These are phyloP conservation scores for Fulica atra DNA, from an alignment of 2,113 vertebrate genomes.

Conservation along the genomic window DNA sequence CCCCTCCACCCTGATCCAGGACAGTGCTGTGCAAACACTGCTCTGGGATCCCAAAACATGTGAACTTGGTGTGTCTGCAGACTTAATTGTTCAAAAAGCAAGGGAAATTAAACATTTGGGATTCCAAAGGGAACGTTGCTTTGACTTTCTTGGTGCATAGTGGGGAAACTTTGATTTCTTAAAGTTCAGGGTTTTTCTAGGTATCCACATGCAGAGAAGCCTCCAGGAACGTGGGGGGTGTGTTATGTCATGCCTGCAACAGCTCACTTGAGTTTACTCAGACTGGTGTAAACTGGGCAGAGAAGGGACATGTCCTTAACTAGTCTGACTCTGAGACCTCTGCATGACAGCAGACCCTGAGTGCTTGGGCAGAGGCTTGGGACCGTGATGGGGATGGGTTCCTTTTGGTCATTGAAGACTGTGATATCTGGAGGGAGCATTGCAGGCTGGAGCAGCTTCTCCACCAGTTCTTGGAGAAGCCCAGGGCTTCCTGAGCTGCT, in stretches of 20 bases:
- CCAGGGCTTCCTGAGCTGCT: neutral
- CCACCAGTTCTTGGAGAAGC: neutral
- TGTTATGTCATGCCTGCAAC: neutral
- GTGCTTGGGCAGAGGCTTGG: neutral
- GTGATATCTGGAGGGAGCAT: neutral
- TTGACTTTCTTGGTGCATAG: accelerated
- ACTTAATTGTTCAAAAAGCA: neutral
- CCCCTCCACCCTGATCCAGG: neutral
- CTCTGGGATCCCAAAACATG: accelerated
- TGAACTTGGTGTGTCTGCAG: neutral
- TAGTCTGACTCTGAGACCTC: neutral
- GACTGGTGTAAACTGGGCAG: neutral
- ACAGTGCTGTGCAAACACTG: neutral
- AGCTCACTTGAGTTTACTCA: neutral
- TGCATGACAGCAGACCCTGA: accelerated
- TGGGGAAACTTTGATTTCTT: neutral
- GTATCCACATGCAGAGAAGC: accelerated
- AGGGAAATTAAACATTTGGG: neutral
- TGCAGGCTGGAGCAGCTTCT: neutral
- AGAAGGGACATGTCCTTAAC: neutral
- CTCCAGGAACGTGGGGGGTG: neutral
- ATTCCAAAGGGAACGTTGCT: accelerated
- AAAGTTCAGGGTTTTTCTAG: neutral
- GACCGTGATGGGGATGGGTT: accelerated
- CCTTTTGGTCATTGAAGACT: neutral